These are phyloP conservation scores for Cladorhizidae sp. DNA, from an alignment of 37 sponge, comb jelly and placozoan genomes.

Conservation along the genomic window DNA sequence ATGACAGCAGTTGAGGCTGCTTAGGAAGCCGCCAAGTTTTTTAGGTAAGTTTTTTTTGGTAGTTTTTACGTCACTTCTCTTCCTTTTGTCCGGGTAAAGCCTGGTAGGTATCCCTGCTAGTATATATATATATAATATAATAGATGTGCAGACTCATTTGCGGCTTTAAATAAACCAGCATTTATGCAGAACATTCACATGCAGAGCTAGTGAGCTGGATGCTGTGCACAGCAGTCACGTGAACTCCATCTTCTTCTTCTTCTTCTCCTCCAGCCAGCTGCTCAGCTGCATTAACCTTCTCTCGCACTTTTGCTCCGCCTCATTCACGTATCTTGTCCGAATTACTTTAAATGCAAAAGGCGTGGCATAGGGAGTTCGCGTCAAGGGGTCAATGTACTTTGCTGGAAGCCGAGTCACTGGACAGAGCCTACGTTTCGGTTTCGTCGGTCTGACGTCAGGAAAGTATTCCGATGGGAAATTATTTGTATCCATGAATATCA, in stretches of 20 bases:
- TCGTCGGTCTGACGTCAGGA: constrained; percentile 12
- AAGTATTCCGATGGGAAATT: constrained; percentile 69
- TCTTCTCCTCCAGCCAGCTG: constrained; percentile 84
- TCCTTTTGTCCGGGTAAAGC: no score
- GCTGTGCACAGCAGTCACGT: no score
- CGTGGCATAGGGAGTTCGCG: constrained; percentile 87
- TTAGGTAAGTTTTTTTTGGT: no score
- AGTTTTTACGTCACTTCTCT: no score
- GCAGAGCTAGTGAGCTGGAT: no score
- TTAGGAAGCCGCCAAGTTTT: no score
- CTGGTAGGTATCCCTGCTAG: no score
- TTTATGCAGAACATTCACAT: no score
- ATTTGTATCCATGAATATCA: constrained; percentile 84
- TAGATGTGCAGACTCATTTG: no score
- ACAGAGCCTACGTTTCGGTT: constrained; percentile 59
- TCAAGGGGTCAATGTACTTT: constrained; percentile 93
- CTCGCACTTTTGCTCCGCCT: constrained; percentile 83
- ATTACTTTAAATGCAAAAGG: constrained; percentile 90
- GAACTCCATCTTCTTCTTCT: constrained; percentile 35
- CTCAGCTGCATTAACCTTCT: constrained; percentile 70
- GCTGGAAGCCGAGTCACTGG: constrained; percentile 93
- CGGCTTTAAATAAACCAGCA: no score
- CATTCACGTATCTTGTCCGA: constrained; percentile 60
- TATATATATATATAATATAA: no score
- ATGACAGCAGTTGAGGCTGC: no score